These are phyloP conservation scores for Piscicola geometra DNA, from an alignment of 2,888 invertebrate genomes.

Conservation along the genomic window DNA sequence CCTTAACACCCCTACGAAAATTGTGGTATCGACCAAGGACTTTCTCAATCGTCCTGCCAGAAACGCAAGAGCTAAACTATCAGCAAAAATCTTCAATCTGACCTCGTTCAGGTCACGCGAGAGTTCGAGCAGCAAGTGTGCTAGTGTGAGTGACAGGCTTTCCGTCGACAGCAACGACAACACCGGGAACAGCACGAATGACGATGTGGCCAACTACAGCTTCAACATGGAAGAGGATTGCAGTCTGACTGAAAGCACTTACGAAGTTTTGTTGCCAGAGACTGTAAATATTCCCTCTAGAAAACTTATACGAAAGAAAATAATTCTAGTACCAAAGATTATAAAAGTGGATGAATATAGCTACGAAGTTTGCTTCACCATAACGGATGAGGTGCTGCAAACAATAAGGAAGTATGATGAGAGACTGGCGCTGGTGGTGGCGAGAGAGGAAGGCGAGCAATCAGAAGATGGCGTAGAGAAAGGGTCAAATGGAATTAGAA, in stretches of 20 bases:
- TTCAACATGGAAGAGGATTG: neutral
- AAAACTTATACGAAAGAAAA: neutral
- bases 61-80: conserved; percentile 17
- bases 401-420: neutral
- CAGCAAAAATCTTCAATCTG: conserved; percentile 20
- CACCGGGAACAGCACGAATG: neutral
- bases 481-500: neutral
- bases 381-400: conserved; percentile 14
- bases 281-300: neutral
- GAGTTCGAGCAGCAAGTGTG: neutral
- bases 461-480: no score
- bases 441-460: neutral
- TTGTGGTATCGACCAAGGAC: conserved; percentile 55
- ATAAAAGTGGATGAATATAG: conserved; percentile 26
- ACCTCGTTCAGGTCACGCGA: neutral
- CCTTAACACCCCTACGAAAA: conserved; percentile 50
- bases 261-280: neutral
- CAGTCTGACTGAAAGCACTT: neutral
- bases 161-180: neutral
- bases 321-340: conserved; percentile 21
- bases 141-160: conserved; percentile 7
- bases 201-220: neutral
- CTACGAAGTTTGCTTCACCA: conserved; percentile 50
- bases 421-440: neutral
- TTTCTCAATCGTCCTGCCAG: conserved; percentile 46